phyloP scores from a whole-genome alignment of 53 echinoderm and acorn worm species.

The Hippasteria phrygiana region DNA sequence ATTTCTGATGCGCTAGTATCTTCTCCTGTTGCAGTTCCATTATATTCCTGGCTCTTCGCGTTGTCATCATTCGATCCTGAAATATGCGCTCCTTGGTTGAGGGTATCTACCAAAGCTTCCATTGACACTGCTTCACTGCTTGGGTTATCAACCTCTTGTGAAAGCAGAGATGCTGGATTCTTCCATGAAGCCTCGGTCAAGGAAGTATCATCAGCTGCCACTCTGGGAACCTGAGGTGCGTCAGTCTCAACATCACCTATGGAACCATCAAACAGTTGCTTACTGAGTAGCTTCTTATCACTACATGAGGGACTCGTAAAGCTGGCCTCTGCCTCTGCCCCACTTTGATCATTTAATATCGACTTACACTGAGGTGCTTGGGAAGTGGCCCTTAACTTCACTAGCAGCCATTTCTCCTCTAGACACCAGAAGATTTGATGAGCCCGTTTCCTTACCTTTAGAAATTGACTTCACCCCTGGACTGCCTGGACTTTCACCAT shows the following conservation, averaged over 20 bases:
- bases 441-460: background rate
- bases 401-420: too few relatives aligned
- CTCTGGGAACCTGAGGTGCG: background rate
- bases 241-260: constrained; percentile 2
- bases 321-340: too few relatives aligned
- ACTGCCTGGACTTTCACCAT: background rate
- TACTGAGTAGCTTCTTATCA: background rate
- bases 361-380: too few relatives aligned
- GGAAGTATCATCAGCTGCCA: background rate
- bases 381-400: too few relatives aligned
- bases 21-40: background rate
- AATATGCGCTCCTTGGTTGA: background rate
- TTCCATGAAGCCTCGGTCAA: background rate
- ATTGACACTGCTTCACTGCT: background rate
- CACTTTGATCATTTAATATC: too few relatives aligned
- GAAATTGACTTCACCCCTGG: background rate
- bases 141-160: background rate
- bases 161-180: background rate
- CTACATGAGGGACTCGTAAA: too few relatives aligned
- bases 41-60: background rate
- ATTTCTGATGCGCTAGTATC: background rate
- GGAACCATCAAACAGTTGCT: background rate
- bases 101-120: background rate
- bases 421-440: background rate
- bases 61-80: background rate